Percentiles rank a stretch among this genome's conserved stretches.
These are phyloP conservation scores for Sitta carolinensis DNA, from an alignment of 2,797 vertebrate species.

Conservation along the genomic window DNA sequence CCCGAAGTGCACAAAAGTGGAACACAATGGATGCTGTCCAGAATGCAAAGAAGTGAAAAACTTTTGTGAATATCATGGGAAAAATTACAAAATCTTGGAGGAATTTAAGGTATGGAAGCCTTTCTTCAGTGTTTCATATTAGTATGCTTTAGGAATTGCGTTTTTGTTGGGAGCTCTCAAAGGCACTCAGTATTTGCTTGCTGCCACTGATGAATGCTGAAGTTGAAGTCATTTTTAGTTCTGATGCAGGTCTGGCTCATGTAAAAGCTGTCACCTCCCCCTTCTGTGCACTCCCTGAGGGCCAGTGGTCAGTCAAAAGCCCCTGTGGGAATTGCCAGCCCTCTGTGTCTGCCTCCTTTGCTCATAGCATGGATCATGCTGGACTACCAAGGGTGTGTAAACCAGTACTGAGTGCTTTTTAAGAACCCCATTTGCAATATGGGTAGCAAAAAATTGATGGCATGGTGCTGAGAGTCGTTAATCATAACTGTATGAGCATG, in stretches of 20 bases:
- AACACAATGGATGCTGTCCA: conserved; percentile 98
- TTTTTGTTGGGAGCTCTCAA: neutral
- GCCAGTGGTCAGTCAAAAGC: neutral
- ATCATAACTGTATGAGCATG: neutral
- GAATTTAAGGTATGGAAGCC: conserved; percentile 94
- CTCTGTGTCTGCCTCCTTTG: neutral
- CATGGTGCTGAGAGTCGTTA: neutral
- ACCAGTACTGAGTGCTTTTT: neutral
- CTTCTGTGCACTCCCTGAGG: fast-evolving
- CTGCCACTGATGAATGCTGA: neutral
- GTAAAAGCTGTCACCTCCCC: neutral
- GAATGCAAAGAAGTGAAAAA: conserved; percentile 99
- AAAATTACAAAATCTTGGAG: conserved; percentile 98
- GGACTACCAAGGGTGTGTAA: neutral
- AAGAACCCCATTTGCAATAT: neutral
- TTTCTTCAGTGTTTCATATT: conserved; percentile 8
- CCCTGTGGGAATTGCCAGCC: neutral
- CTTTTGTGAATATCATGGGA: conserved; percentile 98
- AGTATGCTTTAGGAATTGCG: neutral
- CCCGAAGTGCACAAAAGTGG: conserved; percentile 99
- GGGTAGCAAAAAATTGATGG: neutral
- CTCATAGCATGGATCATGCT: neutral
- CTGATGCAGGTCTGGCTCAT: neutral
- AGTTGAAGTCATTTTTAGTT: neutral
- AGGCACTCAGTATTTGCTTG: neutral